Base-by-base conservation (phyloP, 2,888 invertebrate species). In the Trichopria drosophilae region DNA sequence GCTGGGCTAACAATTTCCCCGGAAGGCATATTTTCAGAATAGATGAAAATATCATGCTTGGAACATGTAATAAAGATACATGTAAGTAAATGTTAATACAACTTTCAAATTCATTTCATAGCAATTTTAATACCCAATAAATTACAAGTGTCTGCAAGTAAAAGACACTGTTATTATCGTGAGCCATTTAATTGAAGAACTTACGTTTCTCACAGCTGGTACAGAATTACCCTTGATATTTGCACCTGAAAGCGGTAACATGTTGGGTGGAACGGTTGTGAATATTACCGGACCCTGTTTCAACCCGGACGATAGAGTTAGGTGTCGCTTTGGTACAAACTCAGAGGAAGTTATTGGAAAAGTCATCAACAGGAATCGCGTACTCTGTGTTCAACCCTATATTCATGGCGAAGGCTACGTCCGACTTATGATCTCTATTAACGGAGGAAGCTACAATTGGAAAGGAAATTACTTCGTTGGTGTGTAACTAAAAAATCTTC, bases 201-300 rank as follows among this genome's bases (percentile, higher is more conserved):
- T 34, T 45, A 44, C 16, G 3, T 37, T 29, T 35, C 23, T 66
- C 69, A 18, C 62, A 91, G 92, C 89, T 65, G 89, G 88, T 13
- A 86, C 90, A 0, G 84, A 88, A 72, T 81, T 93, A 49, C 88
- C 88, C 0, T 75, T 94, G 43, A 85, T 90, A 63, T 93, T 93
- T 66, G 93, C 95, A 0, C 96, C 96, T 0, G 94, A 96, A 75
- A 93, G 92, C 68, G 97, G 95, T 4, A 94, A 93, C 73, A 97
- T 98, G 97, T 80, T 97, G 59, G 98, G 98, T 3, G 98, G 98
- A 2, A 92, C 93, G 0, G 86, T 96, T 44, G 93, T 98, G 28
- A 96, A 97, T 71, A 90, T 98, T 51, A 95, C 97, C 0, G 98
- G 97, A 0, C 95, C 96, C 2, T 98, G 98, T 72, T 92, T 97